Percentiles rank a stretch among this genome's conserved stretches.
Conservation (phyloP, 2,888 invertebrate species). For the Drosophila nr. fundita region DNA sequence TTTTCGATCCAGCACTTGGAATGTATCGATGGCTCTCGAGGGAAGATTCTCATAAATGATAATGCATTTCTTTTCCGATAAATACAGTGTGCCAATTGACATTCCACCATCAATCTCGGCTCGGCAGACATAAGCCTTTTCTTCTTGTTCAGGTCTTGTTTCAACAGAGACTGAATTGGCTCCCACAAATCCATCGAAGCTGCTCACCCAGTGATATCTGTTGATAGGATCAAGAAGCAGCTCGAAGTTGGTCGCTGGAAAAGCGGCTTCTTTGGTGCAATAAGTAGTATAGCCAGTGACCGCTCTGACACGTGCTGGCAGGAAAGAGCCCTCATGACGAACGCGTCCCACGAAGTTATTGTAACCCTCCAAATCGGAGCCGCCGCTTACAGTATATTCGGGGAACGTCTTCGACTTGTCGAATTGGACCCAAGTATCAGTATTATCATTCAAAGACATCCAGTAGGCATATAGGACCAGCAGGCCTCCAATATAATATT, state of each 20-base stretch:
- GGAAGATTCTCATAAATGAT: slow-evolving; percentile 22
- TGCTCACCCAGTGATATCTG: slow-evolving; percentile 48
- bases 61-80: slow-evolving; percentile 20
- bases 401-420: slow-evolving; percentile 38
- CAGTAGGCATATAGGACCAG: background rate
- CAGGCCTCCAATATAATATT: background rate
- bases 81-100: slow-evolving; percentile 34
- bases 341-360: slow-evolving; percentile 54
- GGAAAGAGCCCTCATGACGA: slow-evolving; percentile 5
- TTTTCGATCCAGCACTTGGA: slow-evolving; percentile 40
- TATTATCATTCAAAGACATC: background rate
- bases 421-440: slow-evolving; percentile 35
- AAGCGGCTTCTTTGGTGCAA: slow-evolving; percentile 7
- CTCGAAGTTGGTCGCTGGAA: slow-evolving; percentile 4
- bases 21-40: slow-evolving; percentile 26
- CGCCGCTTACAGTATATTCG: slow-evolving; percentile 37
- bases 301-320: slow-evolving; percentile 53
- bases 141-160: slow-evolving; percentile 17
- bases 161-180: slow-evolving; percentile 49
- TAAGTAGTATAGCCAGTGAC: slow-evolving; percentile 39
- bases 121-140: slow-evolving; percentile 46
- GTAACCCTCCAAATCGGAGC: slow-evolving; percentile 47
- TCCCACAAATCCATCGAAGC: slow-evolving; percentile 51
- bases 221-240: slow-evolving; percentile 19
- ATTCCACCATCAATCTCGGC: slow-evolving; percentile 13